Evolutionary conservation across 2,888 invertebrate genomes (phyloP).

Genomic region (Platycnemis pennipes): DNA sequence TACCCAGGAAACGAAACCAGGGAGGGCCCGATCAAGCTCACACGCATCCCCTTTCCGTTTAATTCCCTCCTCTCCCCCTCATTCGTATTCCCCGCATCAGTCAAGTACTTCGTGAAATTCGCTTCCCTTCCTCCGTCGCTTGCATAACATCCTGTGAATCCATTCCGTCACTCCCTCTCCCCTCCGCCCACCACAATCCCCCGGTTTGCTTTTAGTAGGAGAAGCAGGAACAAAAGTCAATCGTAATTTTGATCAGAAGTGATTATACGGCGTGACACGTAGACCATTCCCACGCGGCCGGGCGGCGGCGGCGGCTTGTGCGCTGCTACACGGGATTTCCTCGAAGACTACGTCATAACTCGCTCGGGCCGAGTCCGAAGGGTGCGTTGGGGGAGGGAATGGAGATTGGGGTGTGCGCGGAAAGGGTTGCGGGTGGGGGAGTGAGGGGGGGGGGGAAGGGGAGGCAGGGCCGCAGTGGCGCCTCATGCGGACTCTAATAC

Average conservation of each 20-base stretch:
- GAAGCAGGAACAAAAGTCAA: conserved; percentile 42
- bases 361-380: conserved; percentile 55
- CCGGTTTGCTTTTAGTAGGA: not conserved
- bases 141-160: not conserved
- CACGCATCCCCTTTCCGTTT: not conserved
- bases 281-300: conserved; percentile 34
- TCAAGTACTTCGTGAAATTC: not conserved
- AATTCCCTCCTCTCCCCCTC: not conserved
- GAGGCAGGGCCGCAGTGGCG: not conserved
- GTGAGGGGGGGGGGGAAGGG: not conserved
- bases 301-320: not conserved
- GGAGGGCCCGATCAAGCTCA: not conserved
- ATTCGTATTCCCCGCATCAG: not conserved
- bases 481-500: conserved; percentile 52
- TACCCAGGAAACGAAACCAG: not conserved
- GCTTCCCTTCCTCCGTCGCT: not conserved
- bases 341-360: conserved; percentile 46
- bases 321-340: conserved; percentile 28
- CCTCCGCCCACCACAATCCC: not conserved
- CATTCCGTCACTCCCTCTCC: not conserved
- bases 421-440: not conserved
- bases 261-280: conserved; percentile 55
- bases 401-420: not conserved
- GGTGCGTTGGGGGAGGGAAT: conserved; percentile 4
- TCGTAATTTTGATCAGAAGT: conserved; percentile 40